Conservation (phyloP, 1,140 invertebrate species). For the Bombus waltoni region DNA sequence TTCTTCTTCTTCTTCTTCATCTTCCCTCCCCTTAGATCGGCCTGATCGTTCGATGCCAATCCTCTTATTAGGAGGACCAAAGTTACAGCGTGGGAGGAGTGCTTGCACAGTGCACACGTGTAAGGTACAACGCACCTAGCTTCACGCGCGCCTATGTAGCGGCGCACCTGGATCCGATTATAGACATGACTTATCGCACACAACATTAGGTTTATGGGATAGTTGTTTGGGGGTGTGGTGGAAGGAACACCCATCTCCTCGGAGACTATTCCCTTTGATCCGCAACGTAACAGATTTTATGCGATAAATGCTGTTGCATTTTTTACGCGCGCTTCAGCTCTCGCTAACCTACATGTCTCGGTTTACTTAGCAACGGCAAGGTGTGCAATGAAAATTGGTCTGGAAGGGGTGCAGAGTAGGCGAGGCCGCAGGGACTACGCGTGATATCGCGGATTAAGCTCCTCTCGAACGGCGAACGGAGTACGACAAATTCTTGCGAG, state of each 20-base stretch:
- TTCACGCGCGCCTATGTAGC: background rate
- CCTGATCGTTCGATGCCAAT: background rate
- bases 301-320: slow-evolving; percentile 41
- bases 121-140: background rate
- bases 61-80: too few relatives aligned
- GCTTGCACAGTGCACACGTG: too few relatives aligned
- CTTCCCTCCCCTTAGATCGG: background rate
- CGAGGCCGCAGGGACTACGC: background rate
- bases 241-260: background rate
- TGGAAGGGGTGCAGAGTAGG: background rate
- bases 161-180: slow-evolving; percentile 45
- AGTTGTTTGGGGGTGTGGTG: background rate
- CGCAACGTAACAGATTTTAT: background rate
- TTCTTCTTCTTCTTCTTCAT: too few relatives aligned
- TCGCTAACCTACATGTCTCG: background rate
- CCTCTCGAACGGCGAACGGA: too few relatives aligned
- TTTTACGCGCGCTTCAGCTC: slow-evolving; percentile 12
- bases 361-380: slow-evolving; percentile 24
- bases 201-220: slow-evolving; percentile 12
- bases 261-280: background rate
- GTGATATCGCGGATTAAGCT: background rate
- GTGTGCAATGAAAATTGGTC: slow-evolving; percentile 13
- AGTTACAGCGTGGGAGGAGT: background rate
- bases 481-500: too few relatives aligned
- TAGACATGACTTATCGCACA: slow-evolving; percentile 23